These are phyloP conservation scores for Oreohelix idahoensis DNA, from an alignment of 1,140 invertebrate genomes.

Conservation along the genomic window DNA sequence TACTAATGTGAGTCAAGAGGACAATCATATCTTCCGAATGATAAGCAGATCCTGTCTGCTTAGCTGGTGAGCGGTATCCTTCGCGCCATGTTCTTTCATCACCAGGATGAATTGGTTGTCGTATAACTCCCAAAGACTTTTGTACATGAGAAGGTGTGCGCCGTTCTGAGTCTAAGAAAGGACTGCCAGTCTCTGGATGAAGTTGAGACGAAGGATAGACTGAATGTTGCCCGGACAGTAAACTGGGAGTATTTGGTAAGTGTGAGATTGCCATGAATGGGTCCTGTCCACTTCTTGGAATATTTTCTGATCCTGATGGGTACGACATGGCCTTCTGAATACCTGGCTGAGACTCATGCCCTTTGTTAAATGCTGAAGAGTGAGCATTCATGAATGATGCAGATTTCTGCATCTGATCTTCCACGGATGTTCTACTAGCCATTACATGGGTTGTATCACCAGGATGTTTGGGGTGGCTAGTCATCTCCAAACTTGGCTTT, in stretches of 20 bases:
- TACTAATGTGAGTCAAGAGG: background rate
- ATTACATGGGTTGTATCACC: background rate
- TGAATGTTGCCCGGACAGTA: background rate
- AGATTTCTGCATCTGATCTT: slow-evolving; percentile 16
- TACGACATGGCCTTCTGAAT: background rate
- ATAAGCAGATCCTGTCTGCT: background rate
- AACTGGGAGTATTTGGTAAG: background rate
- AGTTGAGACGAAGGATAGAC: background rate
- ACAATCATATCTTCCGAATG: background rate
- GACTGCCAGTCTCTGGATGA: background rate
- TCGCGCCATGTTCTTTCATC: background rate
- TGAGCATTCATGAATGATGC: background rate
- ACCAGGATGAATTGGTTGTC: background rate
- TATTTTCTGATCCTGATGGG: background rate
- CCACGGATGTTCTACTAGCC: background rate
- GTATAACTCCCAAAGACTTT: background rate
- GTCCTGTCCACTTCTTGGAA: background rate
- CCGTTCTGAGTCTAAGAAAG: background rate
- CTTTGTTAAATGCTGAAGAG: background rate
- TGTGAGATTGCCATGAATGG: background rate
- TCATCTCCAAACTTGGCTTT: background rate
- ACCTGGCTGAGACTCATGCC: background rate
- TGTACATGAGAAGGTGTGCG: background rate
- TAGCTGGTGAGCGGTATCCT: background rate
- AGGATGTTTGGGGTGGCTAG: background rate